phyloP scores from a whole-genome alignment of 2,797 vertebrate genomes.

The Myotis planiceps region DNA sequence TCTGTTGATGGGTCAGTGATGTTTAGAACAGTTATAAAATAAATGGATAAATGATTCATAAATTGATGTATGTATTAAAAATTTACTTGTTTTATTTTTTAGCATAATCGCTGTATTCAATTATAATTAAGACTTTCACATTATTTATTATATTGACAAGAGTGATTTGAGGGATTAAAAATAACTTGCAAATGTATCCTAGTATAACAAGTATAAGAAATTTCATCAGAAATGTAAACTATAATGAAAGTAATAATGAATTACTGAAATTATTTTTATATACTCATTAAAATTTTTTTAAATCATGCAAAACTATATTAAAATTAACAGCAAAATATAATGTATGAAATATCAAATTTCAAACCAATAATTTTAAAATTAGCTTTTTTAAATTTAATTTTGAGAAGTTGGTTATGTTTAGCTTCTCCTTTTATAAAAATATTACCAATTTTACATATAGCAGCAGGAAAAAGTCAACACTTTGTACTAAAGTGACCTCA shows the following conservation, averaged over 20 bases:
- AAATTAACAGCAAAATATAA: not conserved
- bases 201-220: not conserved
- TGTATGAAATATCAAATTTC: not conserved
- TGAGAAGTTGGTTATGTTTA: not conserved
- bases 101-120: not conserved
- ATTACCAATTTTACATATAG: not conserved
- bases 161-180: slow-evolving; percentile 14
- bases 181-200: not conserved
- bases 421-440: not conserved
- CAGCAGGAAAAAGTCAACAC: not conserved
- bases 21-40: not conserved
- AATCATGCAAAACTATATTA: not conserved
- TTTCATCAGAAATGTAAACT: slow-evolving; percentile 1
- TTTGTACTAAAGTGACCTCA: not conserved
- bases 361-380: not conserved
- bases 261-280: not conserved
- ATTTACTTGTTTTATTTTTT: not conserved
- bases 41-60: not conserved
- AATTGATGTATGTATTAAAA: not conserved
- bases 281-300: not conserved
- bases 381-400: not conserved
- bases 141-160: not conserved
- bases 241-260: not conserved
- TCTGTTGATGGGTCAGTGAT: not conserved
- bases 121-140: not conserved